phyloP scores from a whole-genome alignment of 1,140 invertebrate species.

The Drosophila repleta region DNA sequence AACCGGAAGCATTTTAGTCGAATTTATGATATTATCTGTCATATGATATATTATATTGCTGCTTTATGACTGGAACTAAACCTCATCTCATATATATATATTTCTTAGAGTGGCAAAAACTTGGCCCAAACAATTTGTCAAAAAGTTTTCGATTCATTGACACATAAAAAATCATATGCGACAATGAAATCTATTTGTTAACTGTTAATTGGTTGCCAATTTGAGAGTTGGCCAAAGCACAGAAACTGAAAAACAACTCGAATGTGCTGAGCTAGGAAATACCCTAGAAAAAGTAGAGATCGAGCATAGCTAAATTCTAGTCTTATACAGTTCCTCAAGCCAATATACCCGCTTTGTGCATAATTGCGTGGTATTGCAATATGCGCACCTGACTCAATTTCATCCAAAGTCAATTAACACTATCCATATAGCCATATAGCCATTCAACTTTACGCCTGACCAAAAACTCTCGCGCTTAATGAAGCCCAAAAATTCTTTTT shows the following conservation, averaged over 20 bases:
- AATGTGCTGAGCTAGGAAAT: background rate
- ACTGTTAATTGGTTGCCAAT: constrained; percentile 72
- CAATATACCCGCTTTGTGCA: background rate
- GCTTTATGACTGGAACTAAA: constrained; percentile 4
- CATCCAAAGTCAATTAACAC: constrained; percentile 60
- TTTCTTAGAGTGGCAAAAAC: background rate
- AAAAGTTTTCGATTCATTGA: constrained; percentile 55
- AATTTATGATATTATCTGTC: background rate
- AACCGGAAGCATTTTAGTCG: background rate
- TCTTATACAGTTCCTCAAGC: background rate
- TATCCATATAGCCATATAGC: constrained; percentile 28
- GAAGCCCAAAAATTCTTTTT: constrained; percentile 58
- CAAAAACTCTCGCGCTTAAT: constrained; percentile 43
- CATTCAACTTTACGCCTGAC: constrained; percentile 10
- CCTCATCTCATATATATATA: background rate
- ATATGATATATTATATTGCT: background rate
- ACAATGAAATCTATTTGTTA: constrained; percentile 75
- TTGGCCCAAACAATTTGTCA: constrained; percentile 49
- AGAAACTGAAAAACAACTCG: background rate
- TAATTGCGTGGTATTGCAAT: constrained; percentile 8
- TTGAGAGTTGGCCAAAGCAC: constrained; percentile 20
- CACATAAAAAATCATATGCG: constrained; percentile 38
- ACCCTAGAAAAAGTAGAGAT: background rate
- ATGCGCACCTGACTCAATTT: constrained; percentile 70
- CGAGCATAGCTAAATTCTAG: background rate